A percentile compares a stretch with the other conserved stretches of the same genome.
phyloP scores from a whole-genome alignment of 1,140 invertebrate genomes.

The Nymphalis io region DNA sequence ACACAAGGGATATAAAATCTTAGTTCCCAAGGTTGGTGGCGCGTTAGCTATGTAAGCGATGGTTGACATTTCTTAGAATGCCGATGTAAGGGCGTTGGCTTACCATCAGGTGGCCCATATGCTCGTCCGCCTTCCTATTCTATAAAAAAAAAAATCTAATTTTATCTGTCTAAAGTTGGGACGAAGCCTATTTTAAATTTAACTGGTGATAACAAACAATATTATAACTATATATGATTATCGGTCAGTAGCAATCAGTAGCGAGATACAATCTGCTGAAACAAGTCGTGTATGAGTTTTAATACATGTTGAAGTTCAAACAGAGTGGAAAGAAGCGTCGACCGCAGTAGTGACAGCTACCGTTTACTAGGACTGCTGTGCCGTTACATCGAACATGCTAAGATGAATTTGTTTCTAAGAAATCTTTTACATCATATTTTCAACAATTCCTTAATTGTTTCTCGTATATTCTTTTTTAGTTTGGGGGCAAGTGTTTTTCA shows the following conservation, averaged over 20 bases:
- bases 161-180: too few species aligned
- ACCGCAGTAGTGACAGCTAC: constrained; percentile 35
- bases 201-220: background rate
- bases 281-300: constrained; percentile 20
- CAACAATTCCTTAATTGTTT: too few species aligned
- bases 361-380: constrained; percentile 36
- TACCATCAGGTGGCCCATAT: too few species aligned
- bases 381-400: constrained; percentile 34
- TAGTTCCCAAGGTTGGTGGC: too few species aligned
- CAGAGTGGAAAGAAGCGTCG: constrained; percentile 37
- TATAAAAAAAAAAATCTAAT: too few species aligned
- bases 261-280: constrained; percentile 34
- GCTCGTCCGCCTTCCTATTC: too few species aligned
- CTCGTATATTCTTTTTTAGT: constrained; percentile 4
- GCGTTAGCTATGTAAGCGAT: too few species aligned
- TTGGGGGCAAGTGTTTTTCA: too few species aligned
- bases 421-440: constrained; percentile 19
- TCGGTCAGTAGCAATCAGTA: constrained; percentile 24
- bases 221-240: constrained; percentile 9
- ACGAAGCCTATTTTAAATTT: background rate
- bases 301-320: constrained; percentile 44
- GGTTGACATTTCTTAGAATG: too few species aligned
- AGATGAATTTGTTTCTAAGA: constrained; percentile 24
- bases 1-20: too few species aligned
- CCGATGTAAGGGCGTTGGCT: too few species aligned